phyloP scores from a whole-genome alignment of 2,888 invertebrate species.

The Stenodema calcarata region DNA sequence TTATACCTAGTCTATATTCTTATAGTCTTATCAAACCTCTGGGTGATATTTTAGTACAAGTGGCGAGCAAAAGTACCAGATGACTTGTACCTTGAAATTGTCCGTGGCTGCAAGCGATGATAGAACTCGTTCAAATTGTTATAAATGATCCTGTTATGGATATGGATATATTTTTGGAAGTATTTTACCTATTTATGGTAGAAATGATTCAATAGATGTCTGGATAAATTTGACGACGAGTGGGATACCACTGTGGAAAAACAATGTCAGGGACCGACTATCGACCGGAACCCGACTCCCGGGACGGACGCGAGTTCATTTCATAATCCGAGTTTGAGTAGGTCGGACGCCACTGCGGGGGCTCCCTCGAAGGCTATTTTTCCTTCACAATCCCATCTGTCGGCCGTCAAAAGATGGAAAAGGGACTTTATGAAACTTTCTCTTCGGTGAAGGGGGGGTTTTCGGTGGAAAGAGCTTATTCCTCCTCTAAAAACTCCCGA shows the following conservation, averaged over 20 bases:
- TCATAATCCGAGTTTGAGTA: not conserved
- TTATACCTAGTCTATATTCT: no score
- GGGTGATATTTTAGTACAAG: no score
- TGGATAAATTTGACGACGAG: no score
- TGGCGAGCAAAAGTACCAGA: no score
- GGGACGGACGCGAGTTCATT: not conserved
- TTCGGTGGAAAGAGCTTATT: not conserved
- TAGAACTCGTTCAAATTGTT: no score
- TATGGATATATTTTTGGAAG: no score
- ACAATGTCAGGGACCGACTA: not conserved
- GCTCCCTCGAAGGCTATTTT: not conserved
- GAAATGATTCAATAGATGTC: no score
- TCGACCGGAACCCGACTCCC: not conserved
- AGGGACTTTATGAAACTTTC: constrained; percentile 29
- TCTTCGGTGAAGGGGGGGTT: not conserved
- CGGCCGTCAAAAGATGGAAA: constrained; percentile 15
- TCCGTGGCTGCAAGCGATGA: no score
- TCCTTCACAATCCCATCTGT: constrained; percentile 34
- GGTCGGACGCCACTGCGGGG: not conserved
- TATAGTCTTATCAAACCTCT: no score
- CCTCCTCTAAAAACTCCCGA: not conserved
- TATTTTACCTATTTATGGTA: no score
- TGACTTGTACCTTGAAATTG: no score
- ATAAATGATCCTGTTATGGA: no score
- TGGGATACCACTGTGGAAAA: not conserved